phyloP scores from a whole-genome alignment of 2,113 vertebrate species.

The Himantopus leucocephalus region DNA sequence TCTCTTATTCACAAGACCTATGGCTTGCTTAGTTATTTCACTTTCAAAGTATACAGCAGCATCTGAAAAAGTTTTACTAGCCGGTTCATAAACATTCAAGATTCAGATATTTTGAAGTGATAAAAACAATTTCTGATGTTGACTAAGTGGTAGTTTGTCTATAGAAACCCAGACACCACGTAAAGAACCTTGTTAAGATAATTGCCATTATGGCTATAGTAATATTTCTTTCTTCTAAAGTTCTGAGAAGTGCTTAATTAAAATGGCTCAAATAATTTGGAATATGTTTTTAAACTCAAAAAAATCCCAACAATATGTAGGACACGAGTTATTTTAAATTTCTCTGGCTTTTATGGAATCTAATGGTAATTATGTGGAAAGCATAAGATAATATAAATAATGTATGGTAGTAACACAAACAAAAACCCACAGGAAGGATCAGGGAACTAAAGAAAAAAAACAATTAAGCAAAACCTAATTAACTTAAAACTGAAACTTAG shows the following conservation, averaged over 20 bases:
- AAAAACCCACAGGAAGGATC: background rate
- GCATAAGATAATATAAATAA: background rate
- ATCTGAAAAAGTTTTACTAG: background rate
- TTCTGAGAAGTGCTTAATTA: background rate
- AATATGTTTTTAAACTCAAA: background rate
- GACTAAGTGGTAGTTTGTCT: background rate
- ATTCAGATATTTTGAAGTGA: background rate
- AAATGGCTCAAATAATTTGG: background rate
- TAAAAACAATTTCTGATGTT: background rate
- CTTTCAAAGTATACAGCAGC: background rate
- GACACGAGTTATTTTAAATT: background rate
- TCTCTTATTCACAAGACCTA: background rate
- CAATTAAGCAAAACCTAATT: background rate
- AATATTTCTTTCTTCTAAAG: background rate
- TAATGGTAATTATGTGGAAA: background rate
- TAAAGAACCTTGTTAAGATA: background rate
- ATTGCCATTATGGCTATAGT: background rate
- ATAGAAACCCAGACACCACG: background rate
- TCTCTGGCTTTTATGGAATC: background rate
- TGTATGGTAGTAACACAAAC: background rate
- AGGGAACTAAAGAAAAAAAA: background rate
- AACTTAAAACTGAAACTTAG: background rate
- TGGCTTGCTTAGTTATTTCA: background rate
- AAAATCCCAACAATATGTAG: background rate
- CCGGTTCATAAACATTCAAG: background rate